phyloP scores from a whole-genome alignment of 2,113 vertebrate genomes.

The Mormoops blainvillei region DNA sequence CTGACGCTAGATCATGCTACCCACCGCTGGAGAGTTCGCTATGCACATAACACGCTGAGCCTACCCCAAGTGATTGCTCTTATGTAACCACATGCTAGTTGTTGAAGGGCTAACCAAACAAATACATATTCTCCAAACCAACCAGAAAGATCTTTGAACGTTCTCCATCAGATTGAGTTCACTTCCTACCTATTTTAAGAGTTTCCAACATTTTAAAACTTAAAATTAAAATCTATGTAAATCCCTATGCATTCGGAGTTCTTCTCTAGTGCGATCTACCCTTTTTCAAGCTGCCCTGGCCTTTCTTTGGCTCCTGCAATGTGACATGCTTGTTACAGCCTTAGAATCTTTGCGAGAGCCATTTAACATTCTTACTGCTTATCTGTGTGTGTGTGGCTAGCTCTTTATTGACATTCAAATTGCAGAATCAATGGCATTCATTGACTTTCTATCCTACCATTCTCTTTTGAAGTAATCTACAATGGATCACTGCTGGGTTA shows the following conservation, averaged over 20 bases:
- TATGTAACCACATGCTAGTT: background rate
- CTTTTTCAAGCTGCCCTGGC: background rate
- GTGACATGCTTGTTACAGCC: background rate
- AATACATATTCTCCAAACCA: background rate
- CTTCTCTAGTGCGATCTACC: background rate
- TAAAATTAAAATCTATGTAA: background rate
- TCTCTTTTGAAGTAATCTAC: background rate
- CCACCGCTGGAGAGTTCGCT: too few species aligned
- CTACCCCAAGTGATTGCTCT: background rate
- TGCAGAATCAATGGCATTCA: background rate
- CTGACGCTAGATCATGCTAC: background rate
- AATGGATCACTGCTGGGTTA: background rate
- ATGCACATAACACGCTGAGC: background rate
- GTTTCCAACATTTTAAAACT: background rate
- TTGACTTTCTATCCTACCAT: background rate
- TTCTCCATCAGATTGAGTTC: background rate
- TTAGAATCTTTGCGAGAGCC: background rate
- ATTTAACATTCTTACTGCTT: background rate
- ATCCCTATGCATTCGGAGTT: background rate
- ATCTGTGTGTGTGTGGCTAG: background rate
- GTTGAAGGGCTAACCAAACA: background rate
- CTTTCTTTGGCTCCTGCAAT: background rate
- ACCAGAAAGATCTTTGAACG: background rate
- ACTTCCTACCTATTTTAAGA: background rate
- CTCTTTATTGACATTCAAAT: background rate